Evolutionary conservation across 1,140 invertebrate species (phyloP).

Genomic region (Calliphora vicina): DNA sequence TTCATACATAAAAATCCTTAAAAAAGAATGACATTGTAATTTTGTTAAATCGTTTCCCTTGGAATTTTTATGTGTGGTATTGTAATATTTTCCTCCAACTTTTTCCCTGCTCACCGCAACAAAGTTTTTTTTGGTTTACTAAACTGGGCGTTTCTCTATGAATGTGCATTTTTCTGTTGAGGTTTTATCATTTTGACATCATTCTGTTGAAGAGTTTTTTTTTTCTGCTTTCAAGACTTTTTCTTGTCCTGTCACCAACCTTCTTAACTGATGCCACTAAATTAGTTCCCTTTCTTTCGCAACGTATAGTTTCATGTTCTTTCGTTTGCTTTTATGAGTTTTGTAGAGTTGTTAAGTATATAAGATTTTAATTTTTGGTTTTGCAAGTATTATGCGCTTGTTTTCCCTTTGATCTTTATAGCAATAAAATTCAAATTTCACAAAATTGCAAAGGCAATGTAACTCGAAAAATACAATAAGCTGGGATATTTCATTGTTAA

Average conservation of each 20-base stretch:
- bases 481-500: too few relatives aligned
- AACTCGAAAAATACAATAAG: too few relatives aligned
- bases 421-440: background rate
- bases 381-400: background rate
- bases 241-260: background rate
- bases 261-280: conserved; percentile 16
- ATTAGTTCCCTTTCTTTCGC: background rate
- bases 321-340: background rate
- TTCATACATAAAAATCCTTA: background rate
- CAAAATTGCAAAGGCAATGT: background rate
- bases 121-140: background rate
- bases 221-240: background rate
- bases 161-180: conserved; percentile 1
- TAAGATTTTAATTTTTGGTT: background rate
- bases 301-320: too few relatives aligned
- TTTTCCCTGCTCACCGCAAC: background rate
- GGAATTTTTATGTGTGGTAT: conserved; percentile 8
- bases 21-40: conserved; percentile 20
- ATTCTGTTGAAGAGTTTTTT: background rate
- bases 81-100: background rate
- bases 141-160: background rate
- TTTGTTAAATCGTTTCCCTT: conserved; percentile 27
- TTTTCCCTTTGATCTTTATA: background rate
- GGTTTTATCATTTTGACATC: background rate
- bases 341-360: background rate